Percentiles rank a stretch among this genome's conserved stretches.
phyloP scores from a whole-genome alignment of 2,888 invertebrate genomes.

The Lepidocyrtinus sp. region DNA sequence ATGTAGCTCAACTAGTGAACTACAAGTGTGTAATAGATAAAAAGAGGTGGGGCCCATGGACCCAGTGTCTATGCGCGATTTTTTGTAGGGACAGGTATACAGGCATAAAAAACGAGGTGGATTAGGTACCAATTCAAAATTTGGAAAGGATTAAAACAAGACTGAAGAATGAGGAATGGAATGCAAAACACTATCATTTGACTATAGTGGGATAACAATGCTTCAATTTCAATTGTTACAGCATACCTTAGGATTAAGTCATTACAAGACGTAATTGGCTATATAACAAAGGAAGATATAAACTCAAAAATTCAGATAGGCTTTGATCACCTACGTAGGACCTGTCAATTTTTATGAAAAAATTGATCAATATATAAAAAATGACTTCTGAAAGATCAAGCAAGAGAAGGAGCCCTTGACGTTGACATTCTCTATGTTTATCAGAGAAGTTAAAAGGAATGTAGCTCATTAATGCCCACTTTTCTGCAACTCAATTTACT shows the following conservation, averaged over 20 bases:
- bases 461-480: not conserved
- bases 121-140: not conserved
- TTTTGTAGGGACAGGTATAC: not conserved
- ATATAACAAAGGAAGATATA: not conserved
- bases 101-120: not conserved
- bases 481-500: not conserved
- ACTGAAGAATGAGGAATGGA: not conserved
- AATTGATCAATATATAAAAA: not conserved
- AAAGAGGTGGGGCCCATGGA: no score
- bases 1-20: no score
- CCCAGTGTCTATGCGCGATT: not conserved
- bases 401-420: slow-evolving; percentile 52
- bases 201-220: not conserved
- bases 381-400: no score
- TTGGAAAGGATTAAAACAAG: not conserved
- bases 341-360: not conserved
- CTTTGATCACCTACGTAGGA: not conserved
- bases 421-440: slow-evolving; percentile 38
- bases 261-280: not conserved
- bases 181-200: not conserved
- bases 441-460: not conserved
- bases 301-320: not conserved
- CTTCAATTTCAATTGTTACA: no score
- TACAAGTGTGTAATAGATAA: no score
- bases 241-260: not conserved